Percentiles rank a stretch among this genome's conserved stretches.
These are phyloP conservation scores for Malacosoma neustria DNA, from an alignment of 2,888 invertebrate genomes.

Conservation along the genomic window DNA sequence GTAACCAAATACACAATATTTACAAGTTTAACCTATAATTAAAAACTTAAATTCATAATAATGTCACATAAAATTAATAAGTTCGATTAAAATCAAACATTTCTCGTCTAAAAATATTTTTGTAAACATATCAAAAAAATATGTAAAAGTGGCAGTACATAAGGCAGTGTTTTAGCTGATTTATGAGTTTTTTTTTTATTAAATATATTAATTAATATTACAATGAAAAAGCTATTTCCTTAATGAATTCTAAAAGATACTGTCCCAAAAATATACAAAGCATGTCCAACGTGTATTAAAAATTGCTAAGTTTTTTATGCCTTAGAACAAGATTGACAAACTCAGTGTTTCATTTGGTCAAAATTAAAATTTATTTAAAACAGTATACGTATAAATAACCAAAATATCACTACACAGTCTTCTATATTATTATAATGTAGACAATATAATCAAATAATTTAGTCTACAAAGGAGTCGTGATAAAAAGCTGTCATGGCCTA, in stretches of 20 bases:
- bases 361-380: no score
- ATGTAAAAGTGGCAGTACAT: slow-evolving; percentile 31
- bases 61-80: slow-evolving; percentile 29
- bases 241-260: slow-evolving; percentile 20
- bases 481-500: no score
- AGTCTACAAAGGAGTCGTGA: no score
- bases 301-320: no score
- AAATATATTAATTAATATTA: slow-evolving; percentile 14
- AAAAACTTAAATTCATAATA: slow-evolving; percentile 33
- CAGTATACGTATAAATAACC: no score
- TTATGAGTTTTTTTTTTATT: slow-evolving; percentile 35
- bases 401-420: no score
- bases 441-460: no score
- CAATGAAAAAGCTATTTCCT: slow-evolving; percentile 20
- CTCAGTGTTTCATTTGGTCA: no score
- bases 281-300: not conserved
- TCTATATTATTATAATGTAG: no score
- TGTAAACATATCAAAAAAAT: slow-evolving; percentile 6
- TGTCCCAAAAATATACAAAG: slow-evolving; percentile 54
- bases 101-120: not conserved
- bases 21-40: slow-evolving; percentile 49
- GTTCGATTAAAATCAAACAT: slow-evolving; percentile 4
- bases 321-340: no score
- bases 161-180: slow-evolving; percentile 50
- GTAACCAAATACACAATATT: slow-evolving; percentile 72